A percentile compares a stretch with the other conserved stretches of the same genome.
phyloP scores from a whole-genome alignment of 2,797 vertebrate genomes.

The Syncerus caffer region DNA sequence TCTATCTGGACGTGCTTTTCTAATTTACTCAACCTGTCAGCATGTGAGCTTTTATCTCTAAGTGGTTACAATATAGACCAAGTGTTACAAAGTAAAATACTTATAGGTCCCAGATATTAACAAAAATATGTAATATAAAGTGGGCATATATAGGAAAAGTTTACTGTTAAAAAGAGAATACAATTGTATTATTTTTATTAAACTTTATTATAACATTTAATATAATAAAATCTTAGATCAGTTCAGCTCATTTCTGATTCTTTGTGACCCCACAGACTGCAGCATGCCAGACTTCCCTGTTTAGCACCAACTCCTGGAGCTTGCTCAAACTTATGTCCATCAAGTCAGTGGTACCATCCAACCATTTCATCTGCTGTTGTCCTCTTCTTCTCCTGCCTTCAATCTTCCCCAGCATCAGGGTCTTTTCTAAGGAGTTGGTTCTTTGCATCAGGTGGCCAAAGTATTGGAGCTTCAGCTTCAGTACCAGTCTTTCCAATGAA shows the following conservation, averaged over 20 bases:
- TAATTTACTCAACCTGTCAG: not conserved
- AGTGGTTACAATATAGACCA: not conserved
- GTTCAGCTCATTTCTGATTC: not conserved
- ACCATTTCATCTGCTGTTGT: accelerated
- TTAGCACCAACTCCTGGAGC: not conserved
- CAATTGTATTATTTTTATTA: not conserved
- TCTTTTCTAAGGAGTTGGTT: not conserved
- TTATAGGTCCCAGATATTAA: not conserved
- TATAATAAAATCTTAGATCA: not conserved
- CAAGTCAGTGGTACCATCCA: not conserved
- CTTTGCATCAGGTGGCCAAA: not conserved
- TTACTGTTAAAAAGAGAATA: not conserved
- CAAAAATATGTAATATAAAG: not conserved
- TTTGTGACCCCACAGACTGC: not conserved
- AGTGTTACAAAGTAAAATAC: not conserved
- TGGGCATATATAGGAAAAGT: not conserved
- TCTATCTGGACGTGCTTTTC: not conserved
- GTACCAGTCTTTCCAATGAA: not conserved
- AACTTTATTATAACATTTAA: not conserved
- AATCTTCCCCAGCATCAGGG: not conserved
- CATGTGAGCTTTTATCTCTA: not conserved
- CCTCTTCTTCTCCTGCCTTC: not conserved
- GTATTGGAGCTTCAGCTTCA: not conserved
- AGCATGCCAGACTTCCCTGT: not conserved
- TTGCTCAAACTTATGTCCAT: not conserved